A percentile compares a stretch with the other conserved stretches of the same genome.
Evolutionary conservation across 2,113 vertebrate species (phyloP).

Genomic region (Anseranas semipalmata): DNA sequence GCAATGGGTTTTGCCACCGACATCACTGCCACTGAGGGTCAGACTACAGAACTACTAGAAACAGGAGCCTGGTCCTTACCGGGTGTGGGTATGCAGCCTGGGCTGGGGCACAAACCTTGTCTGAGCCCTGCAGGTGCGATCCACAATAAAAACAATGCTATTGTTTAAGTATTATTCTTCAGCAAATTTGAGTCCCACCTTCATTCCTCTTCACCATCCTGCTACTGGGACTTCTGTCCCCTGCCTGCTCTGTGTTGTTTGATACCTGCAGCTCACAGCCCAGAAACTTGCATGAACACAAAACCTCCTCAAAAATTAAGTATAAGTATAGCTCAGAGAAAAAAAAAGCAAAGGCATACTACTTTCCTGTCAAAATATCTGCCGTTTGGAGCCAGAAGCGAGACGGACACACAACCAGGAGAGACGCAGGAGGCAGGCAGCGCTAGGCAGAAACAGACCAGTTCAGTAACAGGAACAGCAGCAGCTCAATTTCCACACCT

Average conservation of each 20-base stretch:
- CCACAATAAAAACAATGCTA: neutral
- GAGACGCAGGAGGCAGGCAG: neutral
- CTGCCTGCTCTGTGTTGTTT: neutral
- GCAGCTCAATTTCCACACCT: neutral
- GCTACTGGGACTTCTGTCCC: neutral
- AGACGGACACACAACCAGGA: accelerated
- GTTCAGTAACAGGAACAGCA: neutral
- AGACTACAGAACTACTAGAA: neutral
- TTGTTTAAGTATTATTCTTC: neutral
- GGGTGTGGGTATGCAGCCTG: neutral
- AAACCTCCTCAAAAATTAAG: neutral
- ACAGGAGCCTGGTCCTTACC: neutral
- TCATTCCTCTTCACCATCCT: neutral
- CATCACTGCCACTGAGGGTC: neutral
- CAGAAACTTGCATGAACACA: neutral
- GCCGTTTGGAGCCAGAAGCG: neutral
- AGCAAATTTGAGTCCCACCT: neutral
- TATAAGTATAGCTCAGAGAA: neutral
- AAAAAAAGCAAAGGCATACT: neutral
- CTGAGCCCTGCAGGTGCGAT: neutral
- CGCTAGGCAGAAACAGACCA: neutral
- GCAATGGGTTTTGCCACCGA: neutral
- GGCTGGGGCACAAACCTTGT: neutral
- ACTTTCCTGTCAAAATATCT: neutral
- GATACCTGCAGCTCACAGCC: neutral